Base-by-base conservation (phyloP, 2,113 vertebrate genomes). In the Heloderma charlesbogerti region DNA sequence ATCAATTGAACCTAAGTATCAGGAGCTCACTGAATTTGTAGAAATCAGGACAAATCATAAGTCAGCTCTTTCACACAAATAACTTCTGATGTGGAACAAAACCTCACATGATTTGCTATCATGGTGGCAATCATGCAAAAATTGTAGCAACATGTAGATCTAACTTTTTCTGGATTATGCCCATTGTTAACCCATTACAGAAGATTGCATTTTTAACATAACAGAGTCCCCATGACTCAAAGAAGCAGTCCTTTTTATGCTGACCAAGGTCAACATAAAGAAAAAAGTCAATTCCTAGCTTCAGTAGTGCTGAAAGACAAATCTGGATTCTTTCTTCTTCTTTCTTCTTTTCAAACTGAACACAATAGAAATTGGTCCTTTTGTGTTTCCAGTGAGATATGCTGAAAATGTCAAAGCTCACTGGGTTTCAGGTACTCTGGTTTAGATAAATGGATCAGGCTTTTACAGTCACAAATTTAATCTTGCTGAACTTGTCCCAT, bases 121-220 rank as follows among this genome's bases (percentile, higher is more conserved):
- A 1, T 43, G 51, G 3, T 69, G 4, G 0, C n/a, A 25, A 2
- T 10, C 71, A 16, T 20, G 57, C 0, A 0, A 72, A 48, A 6
- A 29, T 82, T 77, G 12, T 0, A 71, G 13, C 84, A 5, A 15
- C 40, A 29, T 60, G 13, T n/a, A 66, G 22, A 3, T 2, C 22
- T 29, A 66, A 18, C 25, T 40, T 66, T 63, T 20, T 37, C 82
- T 84, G 57, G 57, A 84, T 9, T 43, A 10, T n/a, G 15, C 12
- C 60, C 37, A 15, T 40, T 63, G 81, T 27, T 3, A 84, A 72
- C 86, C 43, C 20, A 4, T 29, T 92, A 86, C 90, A 37, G 8
- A 88, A 79, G 22, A 34, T 6, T 78, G n/a, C 27, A 34, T 12
- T 78, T 77, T 1, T 45, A 45, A 75, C 13, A 43, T 10, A 88